These are phyloP conservation scores for Nothobranchius kuhntae DNA, from an alignment of 2,113 vertebrate genomes.

Conservation along the genomic window DNA sequence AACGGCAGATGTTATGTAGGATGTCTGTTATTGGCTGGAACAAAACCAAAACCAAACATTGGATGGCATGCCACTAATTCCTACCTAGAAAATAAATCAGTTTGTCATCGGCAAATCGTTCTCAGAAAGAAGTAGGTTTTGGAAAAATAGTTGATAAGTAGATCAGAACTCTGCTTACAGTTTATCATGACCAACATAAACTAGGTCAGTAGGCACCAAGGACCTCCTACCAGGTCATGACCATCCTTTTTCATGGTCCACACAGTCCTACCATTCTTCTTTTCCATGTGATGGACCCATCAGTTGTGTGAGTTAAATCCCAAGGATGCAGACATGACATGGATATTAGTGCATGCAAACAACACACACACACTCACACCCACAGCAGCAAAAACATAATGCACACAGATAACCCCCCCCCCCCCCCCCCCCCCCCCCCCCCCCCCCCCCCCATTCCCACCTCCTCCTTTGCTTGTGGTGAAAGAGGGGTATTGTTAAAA, in stretches of 20 bases:
- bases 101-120: too few relatives aligned
- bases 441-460: not conserved
- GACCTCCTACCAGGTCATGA: constrained; percentile 48
- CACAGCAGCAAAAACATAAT: not conserved
- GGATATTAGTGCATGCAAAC: constrained; percentile 18
- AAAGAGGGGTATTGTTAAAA: constrained; percentile 64
- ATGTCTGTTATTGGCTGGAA: too few relatives aligned
- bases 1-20: too few relatives aligned
- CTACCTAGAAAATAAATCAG: too few relatives aligned
- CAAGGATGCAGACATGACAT: constrained; percentile 46
- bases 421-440: too few relatives aligned
- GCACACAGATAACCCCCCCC: constrained; percentile 16
- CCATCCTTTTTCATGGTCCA: constrained; percentile 1
- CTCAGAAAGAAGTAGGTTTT: not conserved
- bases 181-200: constrained; percentile 32
- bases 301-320: constrained; percentile 38
- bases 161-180: constrained; percentile 6
- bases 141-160: constrained; percentile 1
- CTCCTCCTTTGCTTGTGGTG: constrained; percentile 7
- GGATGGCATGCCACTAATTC: too few relatives aligned
- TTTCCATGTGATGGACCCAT: constrained; percentile 41
- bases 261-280: constrained; percentile 7
- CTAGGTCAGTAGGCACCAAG: constrained; percentile 25
- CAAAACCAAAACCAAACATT: too few relatives aligned
- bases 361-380: constrained; percentile 12